Evolutionary conservation across 2,888 invertebrate genomes (phyloP).

Genomic region (Athalia circularis): DNA sequence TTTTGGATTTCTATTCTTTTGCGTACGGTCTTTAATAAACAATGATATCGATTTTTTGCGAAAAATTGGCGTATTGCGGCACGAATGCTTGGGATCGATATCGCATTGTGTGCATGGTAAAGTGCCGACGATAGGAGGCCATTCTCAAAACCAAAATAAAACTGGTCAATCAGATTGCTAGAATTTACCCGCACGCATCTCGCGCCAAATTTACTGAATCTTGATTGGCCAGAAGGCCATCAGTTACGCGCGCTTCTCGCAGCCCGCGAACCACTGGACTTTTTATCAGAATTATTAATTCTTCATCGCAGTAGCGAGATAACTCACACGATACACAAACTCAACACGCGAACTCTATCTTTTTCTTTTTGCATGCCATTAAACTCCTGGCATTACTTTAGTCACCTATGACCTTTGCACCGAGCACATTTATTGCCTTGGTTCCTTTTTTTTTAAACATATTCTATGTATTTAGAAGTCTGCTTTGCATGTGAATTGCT

Average conservation of each 20-base stretch:
- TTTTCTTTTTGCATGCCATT: not conserved
- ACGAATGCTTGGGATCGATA: constrained; percentile 70
- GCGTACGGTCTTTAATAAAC: not conserved
- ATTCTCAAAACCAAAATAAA: constrained; percentile 50
- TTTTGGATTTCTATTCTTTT: constrained; percentile 45
- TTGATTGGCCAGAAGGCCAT: not conserved
- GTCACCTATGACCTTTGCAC: constrained; percentile 17
- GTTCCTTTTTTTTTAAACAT: not conserved
- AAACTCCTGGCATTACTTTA: not conserved
- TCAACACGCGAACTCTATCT: not conserved
- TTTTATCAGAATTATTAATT: constrained; percentile 58
- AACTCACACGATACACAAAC: not conserved
- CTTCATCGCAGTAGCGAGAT: constrained; percentile 45
- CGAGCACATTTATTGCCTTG: not conserved
- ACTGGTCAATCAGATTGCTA: constrained; percentile 48
- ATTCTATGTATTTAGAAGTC: not conserved
- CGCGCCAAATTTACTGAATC: constrained; percentile 20
- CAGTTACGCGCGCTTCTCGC: not conserved
- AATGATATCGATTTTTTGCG: not conserved
- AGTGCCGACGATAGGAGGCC: constrained; percentile 53
- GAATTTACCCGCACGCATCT: constrained; percentile 4
- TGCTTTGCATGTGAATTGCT: too few relatives aligned
- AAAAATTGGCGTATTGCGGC: constrained; percentile 67
- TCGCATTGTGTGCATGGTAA: constrained; percentile 51
- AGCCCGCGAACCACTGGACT: constrained; percentile 26